Conservation (phyloP, 2,113 vertebrate genomes). For the Siniperca chuatsi region DNA sequence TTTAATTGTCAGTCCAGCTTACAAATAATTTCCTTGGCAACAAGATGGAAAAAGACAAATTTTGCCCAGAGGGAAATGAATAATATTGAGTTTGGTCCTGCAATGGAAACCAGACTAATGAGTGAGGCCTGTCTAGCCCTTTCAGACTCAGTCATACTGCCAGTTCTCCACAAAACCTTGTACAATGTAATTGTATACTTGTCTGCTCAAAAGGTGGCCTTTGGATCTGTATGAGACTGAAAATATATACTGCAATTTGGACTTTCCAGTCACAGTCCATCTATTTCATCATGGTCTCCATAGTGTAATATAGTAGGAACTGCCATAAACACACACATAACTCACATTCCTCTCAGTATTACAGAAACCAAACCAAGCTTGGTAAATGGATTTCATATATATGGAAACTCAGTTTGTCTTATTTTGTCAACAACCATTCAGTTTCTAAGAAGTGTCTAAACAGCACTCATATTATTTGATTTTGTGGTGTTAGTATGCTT, state of each 20-base stretch:
- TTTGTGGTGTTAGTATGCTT: not conserved
- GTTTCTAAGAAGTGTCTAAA: not conserved
- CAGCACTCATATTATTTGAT: not conserved
- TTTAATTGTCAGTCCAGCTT: constrained; percentile 27
- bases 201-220: constrained; percentile 32
- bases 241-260: constrained; percentile 54
- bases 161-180: constrained; percentile 33
- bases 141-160: constrained; percentile 21
- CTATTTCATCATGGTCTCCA: constrained; percentile 36
- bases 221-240: constrained; percentile 47
- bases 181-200: constrained; percentile 49
- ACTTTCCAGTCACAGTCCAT: constrained; percentile 44
- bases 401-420: constrained; percentile 40
- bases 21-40: constrained; percentile 28
- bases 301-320: constrained; percentile 38
- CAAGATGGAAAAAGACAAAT: constrained; percentile 2
- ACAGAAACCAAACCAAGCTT: constrained; percentile 15
- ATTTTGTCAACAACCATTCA: constrained; percentile 32
- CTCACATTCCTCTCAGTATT: constrained; percentile 46
- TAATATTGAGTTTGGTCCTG: constrained; percentile 41
- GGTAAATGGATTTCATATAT: constrained; percentile 27
- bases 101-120: constrained; percentile 55
- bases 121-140: constrained; percentile 42
- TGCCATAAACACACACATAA: constrained; percentile 40
- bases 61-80: constrained; percentile 33